Evolutionary conservation across 2,113 vertebrate genomes (phyloP), one percentile per base, ranked within the genome.

Genomic region (Mirounga angustirostris): DNA sequence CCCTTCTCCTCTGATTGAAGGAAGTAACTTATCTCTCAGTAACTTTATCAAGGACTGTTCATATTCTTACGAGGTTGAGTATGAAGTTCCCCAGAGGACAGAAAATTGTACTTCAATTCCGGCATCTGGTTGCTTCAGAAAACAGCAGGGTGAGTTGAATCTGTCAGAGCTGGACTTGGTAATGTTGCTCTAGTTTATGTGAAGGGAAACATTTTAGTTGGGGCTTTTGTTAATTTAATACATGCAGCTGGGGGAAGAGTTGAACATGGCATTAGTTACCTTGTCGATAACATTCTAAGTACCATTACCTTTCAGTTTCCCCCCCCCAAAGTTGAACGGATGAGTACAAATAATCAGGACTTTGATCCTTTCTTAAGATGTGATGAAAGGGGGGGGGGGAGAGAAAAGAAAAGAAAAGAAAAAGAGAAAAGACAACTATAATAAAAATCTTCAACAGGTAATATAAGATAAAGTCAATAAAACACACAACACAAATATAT

Each of bases 61-160:
- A 43, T 76, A 73, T 73, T 90, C 50, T 87, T 94, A 30, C 3
- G 71, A 9, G 9, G 18, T 58, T 80, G 63, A 95, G 11, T 63
- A 86, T 61, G 46, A 78, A 63, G 22, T 52, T 73, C 52, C 85
- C n/a, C 10, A 9, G 71, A 89, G 56, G n/a, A 83, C 18, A 96
- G 89, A 76, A 96, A 81, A 79, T 61, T 80, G 50, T 61, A 7
- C 19, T 73, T 22, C 65, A 88, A 87, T 91, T 89, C 73, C 21
- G 74, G 33, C 71, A 82, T 91, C 65, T 74, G 84, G 14, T 73
- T 86, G 33, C 50, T 91, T 90, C 56, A 65, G 30, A 98, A 98
- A 84, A 67, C 28, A 87, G 12, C 28, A n/a, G 30, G 28, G 58
- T 71, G 63, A 83, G 61, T n/a, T 90, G 76, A 30, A 46, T 82